These are phyloP conservation scores for Coreius guichenoti DNA, from an alignment of 2,797 vertebrate species.

Conservation along the genomic window DNA sequence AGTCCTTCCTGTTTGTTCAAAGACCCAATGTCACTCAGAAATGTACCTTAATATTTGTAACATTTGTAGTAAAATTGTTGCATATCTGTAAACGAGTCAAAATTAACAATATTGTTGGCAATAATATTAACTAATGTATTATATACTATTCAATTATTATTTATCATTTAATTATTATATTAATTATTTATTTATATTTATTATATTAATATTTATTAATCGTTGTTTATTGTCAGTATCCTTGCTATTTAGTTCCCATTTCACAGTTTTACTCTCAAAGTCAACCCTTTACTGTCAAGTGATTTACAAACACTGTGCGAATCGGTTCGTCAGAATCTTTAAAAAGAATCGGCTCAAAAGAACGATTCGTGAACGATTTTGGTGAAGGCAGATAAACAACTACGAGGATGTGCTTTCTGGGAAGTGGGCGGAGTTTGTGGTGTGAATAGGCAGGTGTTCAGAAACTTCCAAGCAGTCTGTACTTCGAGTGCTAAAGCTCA, in stretches of 20 bases:
- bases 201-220: not conserved
- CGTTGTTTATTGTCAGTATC: not conserved
- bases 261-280: not conserved
- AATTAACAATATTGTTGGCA: not conserved
- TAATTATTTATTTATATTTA: too few species aligned
- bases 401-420: conserved; percentile 3
- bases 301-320: not conserved
- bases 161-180: not conserved
- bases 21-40: not conserved
- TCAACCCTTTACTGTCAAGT: not conserved
- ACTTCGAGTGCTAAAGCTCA: not conserved
- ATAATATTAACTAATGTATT: not conserved
- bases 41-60: not conserved
- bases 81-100: not conserved
- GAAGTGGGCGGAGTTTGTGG: conserved; percentile 27
- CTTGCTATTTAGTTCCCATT: not conserved
- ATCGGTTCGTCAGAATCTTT: not conserved
- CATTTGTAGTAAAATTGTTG: not conserved
- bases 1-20: not conserved
- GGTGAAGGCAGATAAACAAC: not conserved
- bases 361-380: not conserved
- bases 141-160: not conserved
- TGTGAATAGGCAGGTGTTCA: conserved; percentile 31
- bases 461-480: not conserved
- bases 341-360: not conserved